These are phyloP conservation scores for Scaptomyza flava DNA, from an alignment of 2,888 invertebrate genomes.

Conservation along the genomic window DNA sequence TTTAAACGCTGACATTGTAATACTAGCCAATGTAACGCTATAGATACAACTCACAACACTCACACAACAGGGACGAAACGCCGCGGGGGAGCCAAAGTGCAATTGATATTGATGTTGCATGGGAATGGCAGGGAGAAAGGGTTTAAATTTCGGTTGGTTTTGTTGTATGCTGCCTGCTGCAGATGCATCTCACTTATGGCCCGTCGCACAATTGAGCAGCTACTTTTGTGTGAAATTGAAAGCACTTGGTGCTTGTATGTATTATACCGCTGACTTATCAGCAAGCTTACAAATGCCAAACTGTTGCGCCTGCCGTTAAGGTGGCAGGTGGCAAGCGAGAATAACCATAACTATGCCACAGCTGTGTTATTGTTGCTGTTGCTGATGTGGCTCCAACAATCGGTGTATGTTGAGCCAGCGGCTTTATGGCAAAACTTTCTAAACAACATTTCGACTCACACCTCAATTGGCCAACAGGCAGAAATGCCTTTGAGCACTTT, in stretches of 20 bases:
- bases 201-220: slow-evolving; percentile 51
- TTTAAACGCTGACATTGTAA: slow-evolving; percentile 65
- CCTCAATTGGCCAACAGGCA: slow-evolving; percentile 30
- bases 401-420: slow-evolving; percentile 25
- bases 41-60: slow-evolving; percentile 7
- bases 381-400: slow-evolving; percentile 1
- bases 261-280: slow-evolving; percentile 57
- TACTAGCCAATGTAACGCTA: slow-evolving; percentile 32
- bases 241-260: slow-evolving; percentile 42
- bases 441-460: slow-evolving; percentile 14
- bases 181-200: slow-evolving; percentile 58
- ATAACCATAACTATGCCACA: slow-evolving; percentile 24
- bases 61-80: slow-evolving; percentile 1
- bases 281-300: slow-evolving; percentile 49
- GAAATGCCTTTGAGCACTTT: slow-evolving; percentile 53
- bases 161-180: slow-evolving; percentile 12
- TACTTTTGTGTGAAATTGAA: slow-evolving; percentile 35
- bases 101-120: slow-evolving; percentile 60
- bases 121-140: slow-evolving; percentile 8
- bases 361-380: slow-evolving; percentile 1
- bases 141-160: neutral
- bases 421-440: slow-evolving; percentile 65
- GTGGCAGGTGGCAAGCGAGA: slow-evolving; percentile 16
- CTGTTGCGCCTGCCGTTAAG: slow-evolving; percentile 57
- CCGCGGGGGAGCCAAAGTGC: slow-evolving; percentile 41